Percentiles rank a stretch among this genome's conserved stretches.
Conservation (phyloP, 2,113 vertebrate genomes). For the Tiliqua scincoides region DNA sequence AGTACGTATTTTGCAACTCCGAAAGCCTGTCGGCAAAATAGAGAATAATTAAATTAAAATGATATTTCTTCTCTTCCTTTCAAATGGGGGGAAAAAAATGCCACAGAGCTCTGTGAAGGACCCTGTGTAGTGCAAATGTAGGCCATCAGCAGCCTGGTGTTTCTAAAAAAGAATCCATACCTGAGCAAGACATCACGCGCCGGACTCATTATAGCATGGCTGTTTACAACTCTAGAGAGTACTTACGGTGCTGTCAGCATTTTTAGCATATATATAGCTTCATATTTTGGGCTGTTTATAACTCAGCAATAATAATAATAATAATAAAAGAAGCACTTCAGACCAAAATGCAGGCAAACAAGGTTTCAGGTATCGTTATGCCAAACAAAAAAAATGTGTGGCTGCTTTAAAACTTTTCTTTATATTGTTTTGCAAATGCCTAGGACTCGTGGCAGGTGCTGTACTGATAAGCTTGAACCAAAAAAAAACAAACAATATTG, state of each 20-base stretch:
- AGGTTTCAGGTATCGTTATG: conserved; percentile 20
- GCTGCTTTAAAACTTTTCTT: conserved; percentile 21
- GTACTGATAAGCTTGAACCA: conserved; percentile 14
- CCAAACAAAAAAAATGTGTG: neutral
- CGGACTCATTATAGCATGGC: conserved; percentile 42
- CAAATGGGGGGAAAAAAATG: conserved; percentile 48
- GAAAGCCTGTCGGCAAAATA: conserved; percentile 62
- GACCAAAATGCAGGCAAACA: conserved; percentile 38
- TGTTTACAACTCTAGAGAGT: conserved; percentile 30
- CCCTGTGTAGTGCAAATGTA: conserved; percentile 60
- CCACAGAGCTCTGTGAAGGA: conserved; percentile 49
- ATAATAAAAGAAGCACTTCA: conserved; percentile 49
- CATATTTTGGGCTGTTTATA: conserved; percentile 54
- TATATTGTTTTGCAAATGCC: neutral
- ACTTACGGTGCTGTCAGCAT: conserved; percentile 52
- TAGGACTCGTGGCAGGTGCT: neutral
- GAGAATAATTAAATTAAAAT: conserved; percentile 62
- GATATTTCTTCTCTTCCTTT: conserved; percentile 30
- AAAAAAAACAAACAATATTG: neutral
- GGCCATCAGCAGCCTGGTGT: conserved; percentile 45
- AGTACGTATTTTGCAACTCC: conserved; percentile 51
- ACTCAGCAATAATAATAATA: conserved; percentile 32
- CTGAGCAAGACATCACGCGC: conserved; percentile 50
- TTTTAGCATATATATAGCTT: conserved; percentile 41
- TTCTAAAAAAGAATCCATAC: conserved; percentile 59